Conservation (phyloP, 2,113 vertebrate genomes). For the Trichechus manatus region DNA sequence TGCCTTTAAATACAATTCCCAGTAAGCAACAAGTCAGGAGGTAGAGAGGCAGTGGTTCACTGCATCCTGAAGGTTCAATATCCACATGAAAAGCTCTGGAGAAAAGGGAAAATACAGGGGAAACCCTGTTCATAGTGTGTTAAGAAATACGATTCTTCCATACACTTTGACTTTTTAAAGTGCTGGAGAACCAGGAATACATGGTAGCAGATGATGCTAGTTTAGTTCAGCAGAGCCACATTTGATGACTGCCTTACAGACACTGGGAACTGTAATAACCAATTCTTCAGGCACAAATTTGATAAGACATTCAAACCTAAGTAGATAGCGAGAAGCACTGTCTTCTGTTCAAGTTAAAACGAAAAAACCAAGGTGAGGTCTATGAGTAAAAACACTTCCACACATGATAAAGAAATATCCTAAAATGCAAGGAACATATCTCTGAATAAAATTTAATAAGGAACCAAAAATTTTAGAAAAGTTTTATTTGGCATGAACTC, state of each 20-base stretch:
- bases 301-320: neutral
- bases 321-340: neutral
- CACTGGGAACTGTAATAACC: neutral
- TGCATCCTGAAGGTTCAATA: neutral
- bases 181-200: neutral
- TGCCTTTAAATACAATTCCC: neutral
- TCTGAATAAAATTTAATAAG: slow-evolving; percentile 28
- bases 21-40: neutral
- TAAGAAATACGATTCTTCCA: neutral
- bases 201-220: neutral
- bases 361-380: neutral
- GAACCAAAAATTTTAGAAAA: neutral
- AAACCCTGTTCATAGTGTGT: neutral
- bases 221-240: neutral
- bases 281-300: neutral
- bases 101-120: neutral
- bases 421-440: neutral
- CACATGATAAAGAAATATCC: neutral
- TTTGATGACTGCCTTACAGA: neutral
- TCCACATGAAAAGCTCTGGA: neutral
- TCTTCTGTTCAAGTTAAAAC: neutral
- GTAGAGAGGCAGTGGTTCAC: neutral
- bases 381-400: neutral
- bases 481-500: slow-evolving; percentile 14
- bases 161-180: neutral